Conservation (phyloP, 2,113 vertebrate genomes). For the Triplophysa tibetana region DNA sequence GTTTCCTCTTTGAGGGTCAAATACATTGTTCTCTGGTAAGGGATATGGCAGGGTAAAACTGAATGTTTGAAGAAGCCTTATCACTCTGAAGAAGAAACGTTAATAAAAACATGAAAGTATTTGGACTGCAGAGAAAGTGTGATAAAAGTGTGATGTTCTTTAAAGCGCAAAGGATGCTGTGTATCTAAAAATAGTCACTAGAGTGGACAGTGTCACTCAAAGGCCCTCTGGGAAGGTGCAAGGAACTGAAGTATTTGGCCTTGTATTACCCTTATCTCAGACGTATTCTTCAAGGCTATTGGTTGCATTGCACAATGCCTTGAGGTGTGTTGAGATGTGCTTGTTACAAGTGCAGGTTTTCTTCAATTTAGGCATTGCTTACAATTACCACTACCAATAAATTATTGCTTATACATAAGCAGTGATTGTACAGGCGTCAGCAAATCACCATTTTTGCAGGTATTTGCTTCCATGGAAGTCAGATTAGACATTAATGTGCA, state of each 20-base stretch:
- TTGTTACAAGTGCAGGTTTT: neutral
- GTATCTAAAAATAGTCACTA: slow-evolving; percentile 1
- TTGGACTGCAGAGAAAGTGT: neutral
- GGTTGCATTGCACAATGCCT: slow-evolving; percentile 5
- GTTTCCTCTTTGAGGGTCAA: neutral
- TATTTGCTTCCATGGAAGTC: neutral
- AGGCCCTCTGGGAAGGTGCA: slow-evolving; percentile 7
- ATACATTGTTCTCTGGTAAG: slow-evolving; percentile 2
- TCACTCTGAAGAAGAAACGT: neutral
- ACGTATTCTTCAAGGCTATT: slow-evolving; percentile 21
- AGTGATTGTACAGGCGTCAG: too few species aligned
- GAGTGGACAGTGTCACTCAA: slow-evolving; percentile 4
- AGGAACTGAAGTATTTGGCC: slow-evolving; percentile 1
- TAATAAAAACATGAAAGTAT: neutral
- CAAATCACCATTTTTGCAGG: too few species aligned
- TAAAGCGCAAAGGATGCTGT: neutral
- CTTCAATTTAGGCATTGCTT: too few species aligned
- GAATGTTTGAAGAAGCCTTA: slow-evolving; percentile 2
- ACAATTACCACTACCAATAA: too few species aligned
- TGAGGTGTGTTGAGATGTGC: neutral
- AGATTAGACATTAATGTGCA: neutral
- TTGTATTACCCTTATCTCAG: slow-evolving; percentile 17
- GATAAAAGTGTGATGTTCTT: neutral
- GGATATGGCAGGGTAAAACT: slow-evolving; percentile 1
- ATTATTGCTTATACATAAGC: too few species aligned